Evolutionary conservation across 2,113 vertebrate genomes (phyloP), one percentile per base, ranked within the genome.

Genomic region (Lophius piscatorius): DNA sequence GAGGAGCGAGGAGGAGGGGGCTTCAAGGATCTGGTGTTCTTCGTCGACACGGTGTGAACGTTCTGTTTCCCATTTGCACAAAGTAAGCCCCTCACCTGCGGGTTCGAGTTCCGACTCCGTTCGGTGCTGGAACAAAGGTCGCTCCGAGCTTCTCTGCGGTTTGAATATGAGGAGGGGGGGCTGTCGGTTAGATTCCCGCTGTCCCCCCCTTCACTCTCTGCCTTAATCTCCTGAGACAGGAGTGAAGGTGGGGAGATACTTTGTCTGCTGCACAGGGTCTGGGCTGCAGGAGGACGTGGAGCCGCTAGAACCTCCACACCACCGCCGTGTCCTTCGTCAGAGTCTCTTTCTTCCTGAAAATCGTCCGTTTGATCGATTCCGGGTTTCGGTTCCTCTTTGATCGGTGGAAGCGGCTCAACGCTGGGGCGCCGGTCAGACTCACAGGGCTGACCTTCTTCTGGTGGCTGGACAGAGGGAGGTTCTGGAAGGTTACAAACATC

Each of bases 361-460:
- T 13, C 17, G 2, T 66, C 48, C 1, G 21, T 33, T 4, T 38
- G 63, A 24, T 39, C 8, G 40, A 45, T 31, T 38, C n/a, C 14
- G 1, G 49, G 46, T 6, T 49, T 31, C 1, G 64, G 68, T 39
- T 86, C 82, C 14, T 78, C 70, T 80, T 89, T 87, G 10, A 84
- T 69, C 1, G 63, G 72, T 2, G 77, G 54, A n/a, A 69, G 35
- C 34, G 26, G 63, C 44, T 77, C 66, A 33, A 36, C 42, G 0
- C 45, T 52, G 44, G 26, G 9, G 9, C 22, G 74, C 60, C 78
- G 44, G 13, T 81, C 78, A 3, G 63, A 31, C 6, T 81, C 78
- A 24, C 34, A 52, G 6, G 42, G 20, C 21, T 36, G 74, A 1
- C 0, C 21, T 2, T 80, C 63, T 2, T 68, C 70, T 16, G 24